These are phyloP conservation scores for Drosophila prolongata DNA, from an alignment of 2,888 invertebrate genomes.

Conservation along the genomic window DNA sequence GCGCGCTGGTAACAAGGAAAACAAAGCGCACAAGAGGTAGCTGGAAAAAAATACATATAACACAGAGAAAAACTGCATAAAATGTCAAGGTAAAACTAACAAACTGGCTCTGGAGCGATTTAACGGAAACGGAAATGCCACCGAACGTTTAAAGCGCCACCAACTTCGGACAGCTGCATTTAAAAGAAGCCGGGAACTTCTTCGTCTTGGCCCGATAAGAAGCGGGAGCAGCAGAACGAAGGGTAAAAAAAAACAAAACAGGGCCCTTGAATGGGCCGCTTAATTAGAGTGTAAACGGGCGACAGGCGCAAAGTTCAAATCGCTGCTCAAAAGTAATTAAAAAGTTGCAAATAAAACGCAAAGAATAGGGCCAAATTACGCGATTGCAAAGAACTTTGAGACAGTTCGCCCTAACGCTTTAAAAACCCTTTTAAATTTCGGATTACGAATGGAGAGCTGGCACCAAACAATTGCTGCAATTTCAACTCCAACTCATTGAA, in stretches of 20 bases:
- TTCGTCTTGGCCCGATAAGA: conserved; percentile 53
- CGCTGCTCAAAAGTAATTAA: conserved; percentile 76
- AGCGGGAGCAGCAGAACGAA: conserved; percentile 13
- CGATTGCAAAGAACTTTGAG: conserved; percentile 61
- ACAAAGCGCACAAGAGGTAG: conserved; percentile 27
- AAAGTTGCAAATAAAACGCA: conserved; percentile 64
- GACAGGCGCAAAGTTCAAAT: conserved; percentile 72
- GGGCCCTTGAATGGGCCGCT: conserved; percentile 58
- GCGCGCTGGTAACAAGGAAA: conserved; percentile 30
- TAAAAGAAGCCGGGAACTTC: conserved; percentile 43
- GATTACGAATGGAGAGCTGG: conserved; percentile 3
- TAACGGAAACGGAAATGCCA: conserved; percentile 72
- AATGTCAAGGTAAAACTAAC: conserved; percentile 79
- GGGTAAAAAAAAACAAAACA: conserved; percentile 25
- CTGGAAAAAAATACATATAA: conserved; percentile 28
- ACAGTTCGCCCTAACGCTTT: conserved; percentile 17
- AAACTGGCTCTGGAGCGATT: conserved; percentile 56
- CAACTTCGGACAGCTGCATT: conserved; percentile 52
- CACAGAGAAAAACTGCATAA: conserved; percentile 52
- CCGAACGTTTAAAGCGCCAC: conserved; percentile 53
- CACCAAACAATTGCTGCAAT: conserved; percentile 32
- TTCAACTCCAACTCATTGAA: conserved; percentile 45
- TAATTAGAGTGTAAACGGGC: conserved; percentile 68
- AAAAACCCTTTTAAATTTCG: conserved; percentile 18
- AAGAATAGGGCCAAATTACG: conserved; percentile 65